Evolutionary conservation across 2,888 invertebrate genomes (phyloP), one percentile per base, ranked within the genome.

Genomic region (Tetrapedia diversipes): DNA sequence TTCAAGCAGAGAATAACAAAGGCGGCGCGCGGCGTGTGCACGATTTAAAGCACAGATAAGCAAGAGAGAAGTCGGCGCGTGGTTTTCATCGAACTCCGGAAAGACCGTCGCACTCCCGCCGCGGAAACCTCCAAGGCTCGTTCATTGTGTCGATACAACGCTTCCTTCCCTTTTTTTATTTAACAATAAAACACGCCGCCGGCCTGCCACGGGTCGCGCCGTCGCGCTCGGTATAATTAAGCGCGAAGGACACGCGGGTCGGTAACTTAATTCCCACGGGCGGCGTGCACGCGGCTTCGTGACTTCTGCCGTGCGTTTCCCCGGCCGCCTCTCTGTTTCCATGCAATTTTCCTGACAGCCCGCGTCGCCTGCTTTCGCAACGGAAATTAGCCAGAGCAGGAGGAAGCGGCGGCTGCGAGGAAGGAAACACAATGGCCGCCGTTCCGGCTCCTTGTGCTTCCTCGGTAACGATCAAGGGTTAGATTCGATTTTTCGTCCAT

Each of bases 221-320:
- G 77, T 59, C 68, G 77, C 61, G 70, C 77, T 68, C 69, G 74
- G 75, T 84, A 81, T 84, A 84, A 84, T 84, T 85, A 84, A 85
- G 73, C 66, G 64, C 77, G 82, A 85, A 84, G 84, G 85, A 84
- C 86, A 75, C 64, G 79, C 77, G 77, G 71, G 76, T 72, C 77
- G 79, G 80, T 82, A 86, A 83, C 84, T 83, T 80, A 85, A 86
- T 86, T 86, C 86, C 86, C 86, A 86, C 86, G 85, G 78, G 72
- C 72, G 11, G 41, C 43, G 63, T 45, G 47, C 41, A 51, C 32
- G 64, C 39, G 43, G 57, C 73, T 73, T 68, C 68, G 77, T 71
- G 77, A 76, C 77, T 77, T 71, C 57, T 60, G 67, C 47, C 60
- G 59, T 54, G 43, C 65, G 65, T 76, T 66, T 66, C 56, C 75